Conservation (phyloP, 2,888 invertebrate genomes). For the Campoletis raptor region DNA sequence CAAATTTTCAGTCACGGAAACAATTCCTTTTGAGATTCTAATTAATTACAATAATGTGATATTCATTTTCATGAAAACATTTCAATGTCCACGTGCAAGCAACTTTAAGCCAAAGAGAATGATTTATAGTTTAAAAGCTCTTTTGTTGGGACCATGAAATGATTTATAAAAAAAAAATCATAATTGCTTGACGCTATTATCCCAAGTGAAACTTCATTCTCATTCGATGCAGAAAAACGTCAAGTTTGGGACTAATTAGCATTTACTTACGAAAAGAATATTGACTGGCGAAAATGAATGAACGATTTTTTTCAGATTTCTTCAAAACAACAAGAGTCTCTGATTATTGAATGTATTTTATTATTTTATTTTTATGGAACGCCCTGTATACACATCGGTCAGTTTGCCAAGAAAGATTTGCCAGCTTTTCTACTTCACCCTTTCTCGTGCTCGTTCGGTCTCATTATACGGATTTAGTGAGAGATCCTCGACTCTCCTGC, state of each 20-base stretch:
- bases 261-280: background rate
- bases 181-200: background rate
- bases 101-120: background rate
- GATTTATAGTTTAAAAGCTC: background rate
- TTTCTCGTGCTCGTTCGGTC: constrained; percentile 52
- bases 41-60: background rate
- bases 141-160: background rate
- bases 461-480: constrained; percentile 64
- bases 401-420: constrained; percentile 48
- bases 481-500: constrained; percentile 13
- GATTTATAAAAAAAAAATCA: background rate
- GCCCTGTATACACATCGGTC: constrained; percentile 21
- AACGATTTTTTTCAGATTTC: background rate
- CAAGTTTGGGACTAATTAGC: background rate
- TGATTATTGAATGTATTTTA: background rate
- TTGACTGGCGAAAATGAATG: background rate
- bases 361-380: background rate
- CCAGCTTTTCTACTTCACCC: constrained; percentile 30
- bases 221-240: background rate
- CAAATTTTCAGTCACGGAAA: background rate
- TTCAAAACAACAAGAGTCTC: background rate
- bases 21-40: background rate
- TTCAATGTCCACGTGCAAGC: background rate
- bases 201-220: background rate
- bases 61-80: background rate